Evolutionary conservation across 1,140 invertebrate species (phyloP), one percentile per base, ranked within the genome.

Genomic region (Meteorus sp.): DNA sequence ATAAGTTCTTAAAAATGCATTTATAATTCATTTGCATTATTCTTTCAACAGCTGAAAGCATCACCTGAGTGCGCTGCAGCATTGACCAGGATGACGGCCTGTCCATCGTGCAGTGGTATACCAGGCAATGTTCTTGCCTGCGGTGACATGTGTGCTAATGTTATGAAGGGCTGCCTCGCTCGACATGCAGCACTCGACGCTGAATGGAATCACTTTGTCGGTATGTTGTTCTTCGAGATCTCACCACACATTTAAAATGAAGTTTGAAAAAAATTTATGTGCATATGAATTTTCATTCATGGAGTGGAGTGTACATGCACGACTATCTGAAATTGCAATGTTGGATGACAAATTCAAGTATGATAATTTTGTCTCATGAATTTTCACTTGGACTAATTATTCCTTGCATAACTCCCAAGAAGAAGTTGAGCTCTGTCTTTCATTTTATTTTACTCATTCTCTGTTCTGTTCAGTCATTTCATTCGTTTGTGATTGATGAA

Each of bases 151-250:
- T 98, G 95, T 74, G 82, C 90, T 27, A 93, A 94, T 76, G 92
- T 94, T 20, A 89, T 96, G 82, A 90, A 92, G 73, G 91, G 89
- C 43, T 98, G 95, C 75, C 83, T 97, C 22, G 88, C 88, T 9
- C 86, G 91, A 71, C 89, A 94, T 74, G 85, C 88, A 3, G 90
- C 93, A 70, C 84, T 98, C 33, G 89, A 92, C 58, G 79, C 84
- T 51, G 88, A 91, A 67, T 98, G 95, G 95, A 94, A 95, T 81
- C 86, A 88, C 55, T 97, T 93, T 82, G 88, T 97, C 59, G 89
- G 93, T 94, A 73, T 88, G 88, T 82, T 54, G 51, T 47, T 33
- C 39, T 23, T 53, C 35, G 13, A 20, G 20, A n/a, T n/a, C n/a
- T n/a, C n/a, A n/a, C n/a, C n/a, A n/a, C n/a, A n/a, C n/a, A n/a